Evolutionary conservation across 1,140 invertebrate species (phyloP).

Genomic region (Cyclina sinensis): DNA sequence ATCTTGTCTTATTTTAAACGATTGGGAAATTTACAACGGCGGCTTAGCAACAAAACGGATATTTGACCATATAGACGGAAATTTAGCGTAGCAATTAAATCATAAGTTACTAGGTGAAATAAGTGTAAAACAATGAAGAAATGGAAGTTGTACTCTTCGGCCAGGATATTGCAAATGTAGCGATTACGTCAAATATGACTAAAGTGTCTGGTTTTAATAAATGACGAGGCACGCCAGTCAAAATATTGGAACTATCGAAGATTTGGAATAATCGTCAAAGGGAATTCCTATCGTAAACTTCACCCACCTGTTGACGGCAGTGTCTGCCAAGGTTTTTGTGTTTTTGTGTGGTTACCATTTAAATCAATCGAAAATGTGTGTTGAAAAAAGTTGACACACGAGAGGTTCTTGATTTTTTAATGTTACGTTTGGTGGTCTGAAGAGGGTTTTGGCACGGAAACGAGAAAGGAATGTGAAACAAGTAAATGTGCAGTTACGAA

Average conservation of each 20-base stretch:
- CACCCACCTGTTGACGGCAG: constrained; percentile 17
- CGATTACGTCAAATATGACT: background rate
- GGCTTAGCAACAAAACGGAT: too few relatives aligned
- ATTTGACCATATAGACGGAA: too few relatives aligned
- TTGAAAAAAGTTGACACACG: constrained; percentile 40
- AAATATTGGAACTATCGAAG: background rate
- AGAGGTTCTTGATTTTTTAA: constrained; percentile 28
- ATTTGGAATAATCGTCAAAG: background rate
- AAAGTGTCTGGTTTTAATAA: background rate
- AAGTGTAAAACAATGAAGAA: too few relatives aligned
- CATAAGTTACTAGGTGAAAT: too few relatives aligned
- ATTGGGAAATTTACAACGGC: too few relatives aligned
- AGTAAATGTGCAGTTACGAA: background rate
- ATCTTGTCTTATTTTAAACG: too few relatives aligned
- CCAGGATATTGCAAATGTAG: background rate
- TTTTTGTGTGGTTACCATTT: constrained; percentile 22
- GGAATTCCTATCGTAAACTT: constrained; percentile 7
- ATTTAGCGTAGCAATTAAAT: too few relatives aligned
- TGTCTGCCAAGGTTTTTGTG: constrained; percentile 2
- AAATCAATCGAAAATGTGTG: constrained; percentile 7
- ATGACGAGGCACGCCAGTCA: background rate
- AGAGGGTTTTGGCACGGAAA: constrained; percentile 6
- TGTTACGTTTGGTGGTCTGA: constrained; percentile 24
- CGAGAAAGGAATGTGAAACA: constrained; percentile 9
- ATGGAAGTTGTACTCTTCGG: background rate